Base-by-base conservation (phyloP, 2,888 invertebrate genomes). In the Spialia ferax region DNA sequence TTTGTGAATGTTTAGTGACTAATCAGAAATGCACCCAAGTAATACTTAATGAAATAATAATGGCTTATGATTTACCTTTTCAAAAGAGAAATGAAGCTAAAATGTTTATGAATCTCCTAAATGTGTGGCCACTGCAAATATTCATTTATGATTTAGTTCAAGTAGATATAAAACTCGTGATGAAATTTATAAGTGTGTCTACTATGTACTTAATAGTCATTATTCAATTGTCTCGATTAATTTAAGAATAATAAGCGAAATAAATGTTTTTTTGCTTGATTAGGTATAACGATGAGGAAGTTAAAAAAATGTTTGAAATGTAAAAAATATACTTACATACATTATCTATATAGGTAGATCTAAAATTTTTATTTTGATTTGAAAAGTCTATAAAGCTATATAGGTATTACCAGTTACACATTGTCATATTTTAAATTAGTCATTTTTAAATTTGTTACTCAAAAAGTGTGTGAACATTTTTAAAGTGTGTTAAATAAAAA, bases 131-230 rank as follows among this genome's bases (percentile, higher is more conserved):
- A 1, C 69, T 79, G 38, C 42, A 73, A 42, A 71, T 79, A 18
- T 61, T 18, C 20, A 62, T 66, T 11, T 90, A 85, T 66, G 83
- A 88, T 68, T 87, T 92, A 86, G 86, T 88, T 71, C 79, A 84
- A 5, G 80, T 92, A 2, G 85, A 92, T 70, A 81, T 88, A 23
- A 85, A 85, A 1, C 70, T 92, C 4, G 82, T 90, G 76, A 72
- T 90, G 10, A 88, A 86, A 61, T 92, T 89, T 68, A 80, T 90
- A 38, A 88, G 87, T 69, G 82, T 89, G 4, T 82, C 87, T 8
- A 87, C 90, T 0, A 88, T 89, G 0, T 91, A 90, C 71, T 79
- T 91, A 56, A 89, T 91, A 75, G 82, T 91, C 18, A 82, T 87
- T 23, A 82, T 91, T 71, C 91, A 91, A 77, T 75, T 89, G 50